Evolutionary conservation across 1,140 invertebrate species (phyloP).

Genomic region (Ectropis grisescens): DNA sequence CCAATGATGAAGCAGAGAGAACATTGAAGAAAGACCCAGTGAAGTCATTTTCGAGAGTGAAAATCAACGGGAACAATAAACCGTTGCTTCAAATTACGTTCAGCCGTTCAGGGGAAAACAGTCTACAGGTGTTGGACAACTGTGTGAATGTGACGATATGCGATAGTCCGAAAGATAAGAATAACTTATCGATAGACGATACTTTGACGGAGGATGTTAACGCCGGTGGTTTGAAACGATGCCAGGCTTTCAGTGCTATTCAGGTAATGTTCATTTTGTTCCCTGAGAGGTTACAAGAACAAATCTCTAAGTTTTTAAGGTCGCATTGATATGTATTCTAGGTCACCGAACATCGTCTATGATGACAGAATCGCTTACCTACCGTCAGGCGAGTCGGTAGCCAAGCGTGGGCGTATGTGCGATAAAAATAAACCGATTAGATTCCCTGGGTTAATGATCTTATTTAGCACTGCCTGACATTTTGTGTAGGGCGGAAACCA

Average conservation of each 20-base stretch:
- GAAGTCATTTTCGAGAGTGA: slow-evolving; percentile 47
- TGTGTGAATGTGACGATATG: slow-evolving; percentile 52
- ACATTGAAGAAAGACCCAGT: slow-evolving; percentile 19
- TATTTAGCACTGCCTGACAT: no score
- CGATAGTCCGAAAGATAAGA: slow-evolving; percentile 27
- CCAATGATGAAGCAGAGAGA: slow-evolving; percentile 20
- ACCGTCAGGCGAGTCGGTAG: no score
- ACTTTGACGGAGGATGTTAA: slow-evolving; percentile 36
- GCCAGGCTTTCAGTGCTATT: slow-evolving; percentile 65
- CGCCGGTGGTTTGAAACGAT: slow-evolving; percentile 50
- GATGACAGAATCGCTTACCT: no score
- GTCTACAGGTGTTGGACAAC: slow-evolving; percentile 46
- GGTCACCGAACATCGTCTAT: no score
- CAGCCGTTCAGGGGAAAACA: slow-evolving; percentile 41
- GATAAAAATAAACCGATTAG: no score
- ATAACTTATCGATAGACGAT: slow-evolving; percentile 32
- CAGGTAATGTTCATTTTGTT: no score
- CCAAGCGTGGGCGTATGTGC: no score
- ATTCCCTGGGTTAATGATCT: no score
- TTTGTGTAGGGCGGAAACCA: no score
- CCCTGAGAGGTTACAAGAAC: no score
- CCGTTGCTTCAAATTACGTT: slow-evolving; percentile 54
- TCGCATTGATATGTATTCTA: no score
- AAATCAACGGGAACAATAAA: slow-evolving; percentile 58
- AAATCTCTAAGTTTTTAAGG: no score